phyloP scores from a whole-genome alignment of 2,797 vertebrate species.

The Enteromius anoplus region DNA sequence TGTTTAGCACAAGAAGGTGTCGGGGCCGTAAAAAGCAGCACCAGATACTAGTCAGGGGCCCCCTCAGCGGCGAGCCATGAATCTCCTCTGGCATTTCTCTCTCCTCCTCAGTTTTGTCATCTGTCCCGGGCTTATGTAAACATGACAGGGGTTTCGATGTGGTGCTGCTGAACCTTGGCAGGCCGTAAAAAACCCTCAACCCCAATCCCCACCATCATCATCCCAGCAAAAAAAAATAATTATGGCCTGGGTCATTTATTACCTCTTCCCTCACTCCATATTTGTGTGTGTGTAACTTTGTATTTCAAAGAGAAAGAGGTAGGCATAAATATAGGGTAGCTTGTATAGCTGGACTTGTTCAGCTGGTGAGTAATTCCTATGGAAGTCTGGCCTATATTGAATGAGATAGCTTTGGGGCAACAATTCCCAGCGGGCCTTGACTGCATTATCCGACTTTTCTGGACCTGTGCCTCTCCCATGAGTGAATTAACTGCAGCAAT shows the following conservation, averaged over 20 bases:
- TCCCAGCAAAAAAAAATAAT: slow-evolving; percentile 55
- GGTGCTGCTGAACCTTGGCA: slow-evolving; percentile 48
- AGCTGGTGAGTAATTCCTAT: slow-evolving; percentile 73
- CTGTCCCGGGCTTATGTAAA: slow-evolving; percentile 52
- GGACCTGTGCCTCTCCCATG: slow-evolving; percentile 73
- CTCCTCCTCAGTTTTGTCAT: slow-evolving; percentile 34
- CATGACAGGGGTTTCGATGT: slow-evolving; percentile 53
- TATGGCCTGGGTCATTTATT: slow-evolving; percentile 57
- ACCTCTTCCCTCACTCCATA: slow-evolving; percentile 53
- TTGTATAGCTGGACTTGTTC: slow-evolving; percentile 75
- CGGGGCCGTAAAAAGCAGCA: slow-evolving; percentile 9
- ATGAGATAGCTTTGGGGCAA: slow-evolving; percentile 78
- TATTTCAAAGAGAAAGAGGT: slow-evolving; percentile 66
- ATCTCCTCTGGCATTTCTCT: slow-evolving; percentile 45
- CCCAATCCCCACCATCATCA: neutral
- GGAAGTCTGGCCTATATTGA: slow-evolving; percentile 76
- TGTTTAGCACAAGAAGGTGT: neutral
- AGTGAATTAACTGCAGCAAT: slow-evolving; percentile 81
- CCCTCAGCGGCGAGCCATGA: slow-evolving; percentile 30
- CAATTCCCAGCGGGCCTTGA: slow-evolving; percentile 78
- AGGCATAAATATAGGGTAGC: slow-evolving; percentile 68
- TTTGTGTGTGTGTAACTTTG: slow-evolving; percentile 57
- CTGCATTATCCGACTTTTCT: slow-evolving; percentile 80
- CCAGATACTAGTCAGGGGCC: slow-evolving; percentile 24
- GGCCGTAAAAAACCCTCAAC: slow-evolving; percentile 41